Percentiles rank a stretch among this genome's conserved stretches.
Conservation (phyloP, 2,888 invertebrate species). For the Acronicta psi region DNA sequence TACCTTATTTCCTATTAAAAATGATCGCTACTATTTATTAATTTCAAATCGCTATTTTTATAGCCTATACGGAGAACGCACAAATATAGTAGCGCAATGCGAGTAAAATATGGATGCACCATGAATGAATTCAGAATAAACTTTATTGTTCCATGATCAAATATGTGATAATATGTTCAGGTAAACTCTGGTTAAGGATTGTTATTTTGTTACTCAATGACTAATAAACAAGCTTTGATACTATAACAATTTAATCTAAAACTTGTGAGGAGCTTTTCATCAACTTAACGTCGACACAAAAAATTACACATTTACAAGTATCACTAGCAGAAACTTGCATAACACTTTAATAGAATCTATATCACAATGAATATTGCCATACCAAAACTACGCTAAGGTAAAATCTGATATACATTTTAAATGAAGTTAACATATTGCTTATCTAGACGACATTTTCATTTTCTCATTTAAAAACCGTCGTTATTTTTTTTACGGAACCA, state of each 20-base stretch:
- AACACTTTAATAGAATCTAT: too few relatives aligned
- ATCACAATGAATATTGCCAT: too few relatives aligned
- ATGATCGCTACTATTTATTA: neutral
- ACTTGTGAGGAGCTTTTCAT: neutral
- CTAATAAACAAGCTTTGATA: too few relatives aligned
- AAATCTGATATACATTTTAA: too few relatives aligned
- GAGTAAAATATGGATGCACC: constrained; percentile 69
- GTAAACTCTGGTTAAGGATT: too few relatives aligned
- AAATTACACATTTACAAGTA: too few relatives aligned
- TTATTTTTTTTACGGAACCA: neutral
- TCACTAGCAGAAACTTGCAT: too few relatives aligned
- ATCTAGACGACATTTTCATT: neutral
- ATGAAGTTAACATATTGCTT: neutral
- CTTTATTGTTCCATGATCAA: neutral
- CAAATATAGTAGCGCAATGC: constrained; percentile 68
- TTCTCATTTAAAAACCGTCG: neutral
- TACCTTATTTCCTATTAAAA: too few relatives aligned
- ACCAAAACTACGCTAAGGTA: too few relatives aligned
- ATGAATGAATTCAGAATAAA: constrained; percentile 18
- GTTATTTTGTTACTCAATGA: too few relatives aligned
- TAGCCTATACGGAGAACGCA: constrained; percentile 66
- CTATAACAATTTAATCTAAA: too few relatives aligned
- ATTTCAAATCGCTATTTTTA: constrained; percentile 48
- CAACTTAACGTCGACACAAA: neutral
- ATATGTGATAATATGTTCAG: neutral